Percentiles rank a stretch among this genome's conserved stretches.
phyloP scores from a whole-genome alignment of 2,113 vertebrate genomes.

The Corydoras sp. region DNA sequence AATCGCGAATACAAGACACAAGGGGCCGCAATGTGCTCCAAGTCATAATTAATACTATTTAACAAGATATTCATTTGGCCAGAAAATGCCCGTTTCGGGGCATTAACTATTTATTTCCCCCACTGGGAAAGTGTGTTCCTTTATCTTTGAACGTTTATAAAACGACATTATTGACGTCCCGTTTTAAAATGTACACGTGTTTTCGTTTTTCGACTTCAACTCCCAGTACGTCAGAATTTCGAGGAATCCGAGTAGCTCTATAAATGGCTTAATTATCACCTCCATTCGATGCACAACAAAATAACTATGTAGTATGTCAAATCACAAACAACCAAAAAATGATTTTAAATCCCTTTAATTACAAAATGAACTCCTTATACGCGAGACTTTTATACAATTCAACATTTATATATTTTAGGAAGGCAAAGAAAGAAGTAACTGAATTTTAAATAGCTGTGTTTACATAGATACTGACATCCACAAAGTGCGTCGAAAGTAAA shows the following conservation, averaged over 20 bases:
- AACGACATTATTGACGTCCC: constrained; percentile 31
- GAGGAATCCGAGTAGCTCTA: neutral
- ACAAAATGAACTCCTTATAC: constrained; percentile 96
- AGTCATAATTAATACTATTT: constrained; percentile 99
- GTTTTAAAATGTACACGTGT: constrained; percentile 5
- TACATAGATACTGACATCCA: constrained; percentile 99
- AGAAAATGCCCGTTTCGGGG: constrained; percentile 96
- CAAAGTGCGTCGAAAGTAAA: constrained; percentile 99
- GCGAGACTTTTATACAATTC: constrained; percentile 98
- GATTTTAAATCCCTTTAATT: constrained; percentile 90
- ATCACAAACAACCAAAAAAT: constrained; percentile 56
- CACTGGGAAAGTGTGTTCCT: constrained; percentile 62
- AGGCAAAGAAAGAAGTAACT: constrained; percentile 91
- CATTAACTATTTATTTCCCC: constrained; percentile 93
- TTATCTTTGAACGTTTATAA: constrained; percentile 11
- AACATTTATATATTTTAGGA: constrained; percentile 97
- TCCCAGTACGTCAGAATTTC: neutral
- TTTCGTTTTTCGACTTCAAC: neutral
- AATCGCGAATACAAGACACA: constrained; percentile 98
- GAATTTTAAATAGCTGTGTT: constrained; percentile 90
- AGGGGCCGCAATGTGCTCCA: constrained; percentile 92
- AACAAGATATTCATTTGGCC: constrained; percentile 99
- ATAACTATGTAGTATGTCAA: neutral
- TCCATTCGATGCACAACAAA: constrained; percentile 14
- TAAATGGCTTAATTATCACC: neutral